These are phyloP conservation scores for Malachius bipustulatus DNA, from an alignment of 2,888 invertebrate species.

Conservation along the genomic window DNA sequence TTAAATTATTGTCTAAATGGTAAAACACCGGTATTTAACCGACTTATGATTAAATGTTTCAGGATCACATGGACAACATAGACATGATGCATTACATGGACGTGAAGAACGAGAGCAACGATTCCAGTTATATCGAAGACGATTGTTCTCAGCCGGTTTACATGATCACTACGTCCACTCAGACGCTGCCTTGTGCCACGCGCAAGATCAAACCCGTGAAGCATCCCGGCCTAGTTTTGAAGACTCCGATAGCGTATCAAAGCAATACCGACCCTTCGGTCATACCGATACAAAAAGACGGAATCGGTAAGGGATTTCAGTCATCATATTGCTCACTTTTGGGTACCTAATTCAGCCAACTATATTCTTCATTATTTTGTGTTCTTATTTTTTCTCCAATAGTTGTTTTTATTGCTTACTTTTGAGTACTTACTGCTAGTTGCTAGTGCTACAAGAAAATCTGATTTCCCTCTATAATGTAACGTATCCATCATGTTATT, in stretches of 20 bases:
- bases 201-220: slow-evolving; percentile 61
- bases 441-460: no score
- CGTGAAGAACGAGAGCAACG: slow-evolving; percentile 36
- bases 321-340: no score
- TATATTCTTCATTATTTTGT: no score
- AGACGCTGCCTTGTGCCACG: slow-evolving; percentile 42
- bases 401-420: no score
- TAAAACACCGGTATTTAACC: neutral
- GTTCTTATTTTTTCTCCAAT: no score
- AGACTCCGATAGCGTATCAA: slow-evolving; percentile 68
- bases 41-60: slow-evolving; percentile 8
- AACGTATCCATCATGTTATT: no score
- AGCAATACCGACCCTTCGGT: slow-evolving; percentile 72
- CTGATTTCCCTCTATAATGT: no score
- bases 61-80: slow-evolving; percentile 36
- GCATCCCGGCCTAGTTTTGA: slow-evolving; percentile 60
- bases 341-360: no score
- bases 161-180: slow-evolving; percentile 44
- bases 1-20: neutral
- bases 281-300: slow-evolving; percentile 78
- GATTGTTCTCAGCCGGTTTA: slow-evolving; percentile 35
- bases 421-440: no score
- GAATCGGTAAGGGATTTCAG: slow-evolving; percentile 67
- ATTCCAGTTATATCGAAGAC: slow-evolving; percentile 40
- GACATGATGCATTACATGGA: slow-evolving; percentile 36